A percentile compares a stretch with the other conserved stretches of the same genome.
phyloP scores from a whole-genome alignment of 2,888 invertebrate genomes.

The Amphipyra berbera region DNA sequence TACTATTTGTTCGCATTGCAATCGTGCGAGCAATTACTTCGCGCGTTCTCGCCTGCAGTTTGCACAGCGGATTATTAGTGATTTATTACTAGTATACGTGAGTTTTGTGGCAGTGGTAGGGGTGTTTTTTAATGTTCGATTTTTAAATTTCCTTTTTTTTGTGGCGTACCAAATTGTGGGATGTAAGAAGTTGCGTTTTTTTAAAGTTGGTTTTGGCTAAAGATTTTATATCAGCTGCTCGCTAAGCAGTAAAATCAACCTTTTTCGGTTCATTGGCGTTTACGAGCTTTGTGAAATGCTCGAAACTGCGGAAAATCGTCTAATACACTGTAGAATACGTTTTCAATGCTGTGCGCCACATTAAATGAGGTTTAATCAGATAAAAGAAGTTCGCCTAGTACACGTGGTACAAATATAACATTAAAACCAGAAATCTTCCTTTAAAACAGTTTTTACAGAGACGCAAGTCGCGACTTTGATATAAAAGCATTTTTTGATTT shows the following conservation, averaged over 20 bases:
- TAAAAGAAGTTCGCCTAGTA: no score
- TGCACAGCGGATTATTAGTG: constrained; percentile 65
- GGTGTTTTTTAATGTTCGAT: constrained; percentile 33
- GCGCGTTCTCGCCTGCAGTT: constrained; percentile 63
- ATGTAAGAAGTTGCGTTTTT: constrained; percentile 29
- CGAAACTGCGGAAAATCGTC: no score
- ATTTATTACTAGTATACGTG: constrained; percentile 64
- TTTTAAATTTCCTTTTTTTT: constrained; percentile 8
- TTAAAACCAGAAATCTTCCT: no score
- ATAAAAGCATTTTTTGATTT: no score
- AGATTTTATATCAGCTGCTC: background rate
- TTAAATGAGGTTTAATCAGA: no score
- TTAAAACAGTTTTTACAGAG: no score
- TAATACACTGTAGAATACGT: no score
- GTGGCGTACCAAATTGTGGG: constrained; percentile 29
- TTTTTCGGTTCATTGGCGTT: no score
- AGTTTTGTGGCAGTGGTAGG: constrained; percentile 34
- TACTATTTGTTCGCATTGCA: constrained; percentile 54
- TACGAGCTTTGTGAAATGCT: no score
- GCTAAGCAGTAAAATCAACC: background rate
- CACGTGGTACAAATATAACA: no score
- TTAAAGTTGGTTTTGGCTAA: background rate
- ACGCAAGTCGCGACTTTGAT: no score
- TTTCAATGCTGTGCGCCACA: no score
- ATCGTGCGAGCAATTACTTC: constrained; percentile 62